Conservation (phyloP, 1,140 invertebrate species). For the Drosophila elegans region DNA sequence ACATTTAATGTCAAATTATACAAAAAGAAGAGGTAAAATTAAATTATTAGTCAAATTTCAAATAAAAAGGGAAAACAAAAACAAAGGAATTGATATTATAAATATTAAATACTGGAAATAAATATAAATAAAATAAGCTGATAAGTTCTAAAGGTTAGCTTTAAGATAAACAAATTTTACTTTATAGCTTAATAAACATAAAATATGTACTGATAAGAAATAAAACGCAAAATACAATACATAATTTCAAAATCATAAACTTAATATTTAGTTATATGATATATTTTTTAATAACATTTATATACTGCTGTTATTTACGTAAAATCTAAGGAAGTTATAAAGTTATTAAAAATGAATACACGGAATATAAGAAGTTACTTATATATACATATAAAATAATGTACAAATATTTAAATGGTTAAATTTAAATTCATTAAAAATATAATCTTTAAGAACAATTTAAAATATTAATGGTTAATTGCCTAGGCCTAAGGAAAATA, state of each 20-base stretch:
- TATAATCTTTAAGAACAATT: no score
- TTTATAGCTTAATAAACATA: neutral
- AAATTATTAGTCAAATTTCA: constrained; percentile 57
- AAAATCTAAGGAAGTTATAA: no score
- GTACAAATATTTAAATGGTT: no score
- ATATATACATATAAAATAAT: no score
- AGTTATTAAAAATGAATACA: no score
- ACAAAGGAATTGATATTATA: constrained; percentile 7
- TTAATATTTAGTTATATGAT: neutral
- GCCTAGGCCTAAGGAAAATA: no score
- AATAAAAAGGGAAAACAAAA: constrained; percentile 14
- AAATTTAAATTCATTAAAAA: no score
- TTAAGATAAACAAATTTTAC: neutral
- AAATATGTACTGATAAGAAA: neutral
- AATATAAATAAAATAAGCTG: neutral
- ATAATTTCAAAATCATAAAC: neutral
- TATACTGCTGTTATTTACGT: no score
- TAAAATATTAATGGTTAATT: neutral
- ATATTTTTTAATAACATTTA: no score
- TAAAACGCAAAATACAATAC: neutral
- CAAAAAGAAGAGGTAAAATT: constrained; percentile 49
- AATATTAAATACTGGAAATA: constrained; percentile 6
- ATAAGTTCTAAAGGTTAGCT: no score
- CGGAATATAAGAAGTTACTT: no score
- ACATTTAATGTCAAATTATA: constrained; percentile 3